These are phyloP conservation scores for Fulmarus glacialis DNA, from an alignment of 2,113 vertebrate species.

Conservation along the genomic window DNA sequence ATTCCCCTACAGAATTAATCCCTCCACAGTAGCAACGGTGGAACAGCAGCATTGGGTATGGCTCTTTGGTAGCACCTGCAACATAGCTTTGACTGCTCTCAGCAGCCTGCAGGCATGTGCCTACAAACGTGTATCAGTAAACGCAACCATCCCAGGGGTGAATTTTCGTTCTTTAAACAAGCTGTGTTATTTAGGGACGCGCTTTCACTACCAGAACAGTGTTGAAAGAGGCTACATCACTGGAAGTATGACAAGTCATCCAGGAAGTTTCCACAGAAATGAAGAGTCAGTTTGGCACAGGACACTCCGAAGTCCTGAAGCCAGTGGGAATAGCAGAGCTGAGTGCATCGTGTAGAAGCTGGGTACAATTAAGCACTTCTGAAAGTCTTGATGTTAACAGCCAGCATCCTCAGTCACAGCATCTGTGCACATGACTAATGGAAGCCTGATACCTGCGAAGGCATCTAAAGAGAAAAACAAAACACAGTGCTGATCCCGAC, in stretches of 20 bases:
- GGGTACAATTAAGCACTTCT: not conserved
- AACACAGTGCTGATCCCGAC: too few species aligned
- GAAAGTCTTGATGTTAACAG: not conserved
- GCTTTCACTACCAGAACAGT: not conserved
- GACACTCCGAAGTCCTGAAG: not conserved
- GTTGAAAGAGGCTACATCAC: not conserved
- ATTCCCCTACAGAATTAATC: not conserved
- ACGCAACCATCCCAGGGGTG: not conserved
- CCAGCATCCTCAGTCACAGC: not conserved
- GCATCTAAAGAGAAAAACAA: not conserved
- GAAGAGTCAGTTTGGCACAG: not conserved
- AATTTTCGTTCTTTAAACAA: not conserved
- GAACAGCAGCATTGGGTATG: not conserved
- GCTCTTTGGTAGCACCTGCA: not conserved
- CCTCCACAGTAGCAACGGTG: not conserved
- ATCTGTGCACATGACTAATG: fast-evolving
- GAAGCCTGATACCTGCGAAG: not conserved
- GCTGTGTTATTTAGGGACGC: not conserved
- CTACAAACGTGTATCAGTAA: not conserved
- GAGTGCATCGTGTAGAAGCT: fast-evolving
- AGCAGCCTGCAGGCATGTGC: not conserved
- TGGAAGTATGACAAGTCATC: not conserved
- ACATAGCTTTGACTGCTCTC: not conserved
- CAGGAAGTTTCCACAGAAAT: not conserved
- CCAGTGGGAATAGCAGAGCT: not conserved